These are phyloP conservation scores for Epistrophe grossulariae DNA, from an alignment of 2,888 invertebrate genomes.

Conservation along the genomic window DNA sequence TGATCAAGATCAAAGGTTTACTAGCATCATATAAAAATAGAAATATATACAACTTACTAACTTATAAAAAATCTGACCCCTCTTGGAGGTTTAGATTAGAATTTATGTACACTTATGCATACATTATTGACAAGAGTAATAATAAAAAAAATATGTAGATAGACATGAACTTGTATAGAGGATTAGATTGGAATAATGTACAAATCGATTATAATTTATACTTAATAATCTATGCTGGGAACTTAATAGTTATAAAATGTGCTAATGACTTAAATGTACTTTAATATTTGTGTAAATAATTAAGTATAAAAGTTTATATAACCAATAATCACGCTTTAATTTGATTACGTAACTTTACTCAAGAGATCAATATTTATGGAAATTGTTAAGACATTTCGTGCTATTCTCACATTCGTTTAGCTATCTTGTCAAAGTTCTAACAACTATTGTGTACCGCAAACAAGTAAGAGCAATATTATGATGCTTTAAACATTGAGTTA, in stretches of 20 bases:
- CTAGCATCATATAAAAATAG: neutral
- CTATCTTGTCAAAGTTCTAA: too few relatives aligned
- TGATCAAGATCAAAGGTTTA: conserved; percentile 13
- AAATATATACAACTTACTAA: neutral
- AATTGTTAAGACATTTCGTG: too few relatives aligned
- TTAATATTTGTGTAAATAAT: neutral
- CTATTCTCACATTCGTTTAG: too few relatives aligned
- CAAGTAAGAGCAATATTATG: too few relatives aligned
- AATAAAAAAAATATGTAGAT: neutral
- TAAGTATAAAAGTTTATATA: neutral
- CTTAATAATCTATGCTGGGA: neutral
- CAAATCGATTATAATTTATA: neutral
- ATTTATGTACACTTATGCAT: neutral
- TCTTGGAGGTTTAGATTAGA: neutral
- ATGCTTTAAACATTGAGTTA: too few relatives aligned
- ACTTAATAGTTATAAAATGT: conserved; percentile 2
- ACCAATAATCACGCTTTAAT: neutral
- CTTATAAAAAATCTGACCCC: conserved; percentile 1
- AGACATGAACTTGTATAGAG: neutral
- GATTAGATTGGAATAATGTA: neutral
- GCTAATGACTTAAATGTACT: neutral
- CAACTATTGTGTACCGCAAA: too few relatives aligned
- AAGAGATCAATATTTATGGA: too few relatives aligned
- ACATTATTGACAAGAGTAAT: neutral
- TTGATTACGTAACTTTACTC: neutral